Base-by-base conservation (phyloP, 92 coral and sea anemone species). In the Galaxea fascicularis region DNA sequence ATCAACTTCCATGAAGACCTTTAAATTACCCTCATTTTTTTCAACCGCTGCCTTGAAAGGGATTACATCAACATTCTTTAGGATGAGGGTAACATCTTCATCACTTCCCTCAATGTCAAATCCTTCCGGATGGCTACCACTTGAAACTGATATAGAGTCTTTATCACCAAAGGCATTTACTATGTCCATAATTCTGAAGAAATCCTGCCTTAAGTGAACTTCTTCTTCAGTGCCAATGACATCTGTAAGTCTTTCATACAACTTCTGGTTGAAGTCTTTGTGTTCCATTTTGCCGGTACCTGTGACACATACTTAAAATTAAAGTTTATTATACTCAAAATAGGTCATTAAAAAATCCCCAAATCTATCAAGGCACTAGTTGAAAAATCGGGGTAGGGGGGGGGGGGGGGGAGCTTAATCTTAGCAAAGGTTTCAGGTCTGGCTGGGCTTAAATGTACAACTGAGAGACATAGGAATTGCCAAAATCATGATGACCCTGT, bases 111-210 rank as follows among this genome's bases (percentile, higher is more conserved):
- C 22, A 1, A 82, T 60, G 59, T 82, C 53, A 8, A 82, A 66
- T 15, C 86, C 86, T 71, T 82, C 86, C 4, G 86, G 20, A 25
- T 58, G 86, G 41, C 86, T 82, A 27, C 86, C 86, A 16, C 71
- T 71, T 56, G 86, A 82, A 66, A 82, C 18, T 0, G 86, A 82
- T 4, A 82, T 28, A 10, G 86, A 82, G 41, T 82, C 86, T n/a
- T 54, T 31, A 72, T 82, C 86, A 58, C 86, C 86, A 67, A 52
- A 67, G 13, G 71, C 59, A 72, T 82, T 82, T 4, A 71, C 45
- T 82, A 9, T 21, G 45, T 82, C 46, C 79, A 82, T 82, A 1
- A 82, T 41, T 0, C 46, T 66, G 60, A 82, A 82, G 71, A 82
- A 11, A 11, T 72, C 49, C 51, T 39, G 86, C 27, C 86, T 82